phyloP scores from a whole-genome alignment of 2,113 vertebrate genomes.

The Sceloporus undulatus region DNA sequence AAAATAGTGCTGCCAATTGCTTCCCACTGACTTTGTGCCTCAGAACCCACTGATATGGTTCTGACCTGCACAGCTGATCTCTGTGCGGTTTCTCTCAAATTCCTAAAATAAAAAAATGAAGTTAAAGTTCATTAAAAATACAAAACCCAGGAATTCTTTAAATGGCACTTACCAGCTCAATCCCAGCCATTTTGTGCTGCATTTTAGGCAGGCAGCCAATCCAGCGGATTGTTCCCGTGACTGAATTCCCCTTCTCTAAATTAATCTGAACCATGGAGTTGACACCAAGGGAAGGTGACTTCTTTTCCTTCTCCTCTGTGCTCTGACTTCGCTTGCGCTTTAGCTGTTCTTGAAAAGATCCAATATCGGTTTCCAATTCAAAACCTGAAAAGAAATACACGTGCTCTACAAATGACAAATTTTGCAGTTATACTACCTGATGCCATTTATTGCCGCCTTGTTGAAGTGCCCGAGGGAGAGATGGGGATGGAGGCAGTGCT shows the following conservation, averaged over 20 bases:
- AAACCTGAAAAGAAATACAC: slow-evolving; percentile 31
- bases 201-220: slow-evolving; percentile 75
- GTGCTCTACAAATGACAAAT: no score
- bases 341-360: neutral
- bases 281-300: slow-evolving; percentile 62
- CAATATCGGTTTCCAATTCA: rapidly evolving
- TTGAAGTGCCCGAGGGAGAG: neutral
- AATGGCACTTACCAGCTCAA: slow-evolving; percentile 83
- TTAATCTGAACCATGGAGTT: slow-evolving; percentile 85
- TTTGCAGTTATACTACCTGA: neutral
- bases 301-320: neutral
- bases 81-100: neutral
- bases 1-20: neutral
- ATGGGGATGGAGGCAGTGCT: neutral
- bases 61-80: no score
- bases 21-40: neutral
- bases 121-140: neutral
- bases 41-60: neutral
- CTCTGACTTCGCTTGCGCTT: neutral
- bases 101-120: neutral
- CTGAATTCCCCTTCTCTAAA: slow-evolving; percentile 60
- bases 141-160: neutral
- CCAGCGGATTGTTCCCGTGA: slow-evolving; percentile 87
- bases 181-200: slow-evolving; percentile 76
- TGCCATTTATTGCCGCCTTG: no score